Evolutionary conservation across 2,888 invertebrate genomes (phyloP), one percentile per base, ranked within the genome.

Genomic region (Rhagium mordax): DNA sequence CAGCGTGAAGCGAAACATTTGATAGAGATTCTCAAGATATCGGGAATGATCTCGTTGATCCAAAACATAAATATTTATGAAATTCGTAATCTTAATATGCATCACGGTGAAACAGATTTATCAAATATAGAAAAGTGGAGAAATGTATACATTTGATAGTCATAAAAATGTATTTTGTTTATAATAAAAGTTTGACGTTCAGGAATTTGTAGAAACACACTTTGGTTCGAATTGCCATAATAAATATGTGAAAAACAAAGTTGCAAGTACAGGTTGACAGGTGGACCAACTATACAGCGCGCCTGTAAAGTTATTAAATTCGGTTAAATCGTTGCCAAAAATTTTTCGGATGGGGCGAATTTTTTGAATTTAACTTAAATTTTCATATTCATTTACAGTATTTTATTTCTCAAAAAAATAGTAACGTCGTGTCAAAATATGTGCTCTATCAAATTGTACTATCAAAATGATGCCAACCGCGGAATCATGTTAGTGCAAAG

Each of bases 151-250:
- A 64, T 47, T 53, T 65, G 41, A 15, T 55, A 64, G 64, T 65
- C 53, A 55, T 64, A 70, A 53, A 66, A 70, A 47, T 47, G 49
- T 70, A 65, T 70, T 66, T 70, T 65, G 70, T 70, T 70, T 70
- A 64, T 10, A 53, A 6, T 66, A 48, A 21, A 10, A 15, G 21
- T 20, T 47, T 62, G 62, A 62, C 62, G 62, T 47, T 15, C n/a
- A 18, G 20, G 18, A 62, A 29, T 47, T 48, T 48, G n/a, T 48
- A 48, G 27, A 16, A 49, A 62, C 10, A 55, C 18, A 21, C 55
- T 21, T 24, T 55, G 4, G 13, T 21, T 7, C 13, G 20, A 55
- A 6, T 10, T 24, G 24, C 21, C n/a, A 15, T 55, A 55, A 24
- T 41, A 41, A 41, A 41, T 41, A 41, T 41, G 10, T n/a, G 41